These are phyloP conservation scores for Colaptes auratus DNA, from an alignment of 2,113 vertebrate species.

Conservation along the genomic window DNA sequence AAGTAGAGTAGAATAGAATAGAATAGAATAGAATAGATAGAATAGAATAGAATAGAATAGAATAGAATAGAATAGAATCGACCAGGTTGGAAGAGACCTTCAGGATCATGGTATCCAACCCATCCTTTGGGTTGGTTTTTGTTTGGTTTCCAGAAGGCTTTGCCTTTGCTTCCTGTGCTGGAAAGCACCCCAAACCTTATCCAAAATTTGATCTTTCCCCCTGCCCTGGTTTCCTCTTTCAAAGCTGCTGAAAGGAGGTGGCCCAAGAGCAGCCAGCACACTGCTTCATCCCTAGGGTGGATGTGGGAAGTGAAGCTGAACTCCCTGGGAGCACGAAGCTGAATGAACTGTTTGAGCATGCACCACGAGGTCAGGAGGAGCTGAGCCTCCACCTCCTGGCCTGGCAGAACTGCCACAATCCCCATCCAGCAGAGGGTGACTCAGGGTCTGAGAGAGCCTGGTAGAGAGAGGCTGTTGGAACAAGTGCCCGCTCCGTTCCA, in stretches of 20 bases:
- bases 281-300: background rate
- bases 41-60: no score
- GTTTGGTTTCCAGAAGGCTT: slow-evolving; percentile 46
- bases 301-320: background rate
- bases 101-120: no score
- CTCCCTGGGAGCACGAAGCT: background rate
- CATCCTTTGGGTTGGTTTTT: background rate
- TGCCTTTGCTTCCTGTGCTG: slow-evolving; percentile 46
- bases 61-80: no score
- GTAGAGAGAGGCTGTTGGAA: background rate
- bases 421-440: background rate
- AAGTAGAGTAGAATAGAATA: no score
- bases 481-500: background rate
- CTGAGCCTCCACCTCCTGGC: background rate
- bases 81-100: no score
- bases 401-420: background rate
- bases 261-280: background rate
- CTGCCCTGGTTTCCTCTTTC: background rate
- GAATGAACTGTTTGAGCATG: background rate
- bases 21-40: no score
- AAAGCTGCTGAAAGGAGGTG: background rate
- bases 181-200: background rate
- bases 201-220: background rate
- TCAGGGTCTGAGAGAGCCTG: background rate
- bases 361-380: background rate